phyloP scores from a whole-genome alignment of 2,797 vertebrate species.

The Acrocephalus scirpaceus region DNA sequence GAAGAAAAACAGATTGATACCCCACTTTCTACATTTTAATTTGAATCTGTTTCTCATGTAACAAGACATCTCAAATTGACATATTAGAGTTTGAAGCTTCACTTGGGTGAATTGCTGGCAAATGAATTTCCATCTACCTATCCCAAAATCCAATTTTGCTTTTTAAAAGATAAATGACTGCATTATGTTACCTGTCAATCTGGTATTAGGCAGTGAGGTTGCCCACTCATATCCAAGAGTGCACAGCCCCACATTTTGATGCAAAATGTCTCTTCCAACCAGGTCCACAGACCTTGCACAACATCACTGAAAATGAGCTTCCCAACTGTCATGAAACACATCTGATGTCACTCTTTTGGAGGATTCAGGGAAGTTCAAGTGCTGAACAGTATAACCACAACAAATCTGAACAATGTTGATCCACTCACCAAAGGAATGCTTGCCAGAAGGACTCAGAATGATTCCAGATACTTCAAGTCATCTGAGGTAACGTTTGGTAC shows the following conservation, averaged over 20 bases:
- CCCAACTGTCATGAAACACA: neutral
- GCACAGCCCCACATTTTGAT: neutral
- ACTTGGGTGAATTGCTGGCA: neutral
- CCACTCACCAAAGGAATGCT: neutral
- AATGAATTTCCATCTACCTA: neutral
- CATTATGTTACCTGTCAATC: neutral
- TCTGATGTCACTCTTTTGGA: neutral
- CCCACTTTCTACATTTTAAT: neutral
- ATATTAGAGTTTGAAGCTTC: neutral
- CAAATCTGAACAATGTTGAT: neutral
- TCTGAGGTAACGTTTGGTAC: neutral
- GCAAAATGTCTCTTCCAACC: neutral
- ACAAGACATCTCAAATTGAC: neutral
- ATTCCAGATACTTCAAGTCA: conserved; percentile 36
- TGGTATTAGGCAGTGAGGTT: neutral
- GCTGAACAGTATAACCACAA: neutral
- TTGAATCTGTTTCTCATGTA: neutral
- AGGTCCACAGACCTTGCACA: neutral
- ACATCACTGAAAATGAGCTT: neutral
- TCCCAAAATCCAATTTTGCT: neutral
- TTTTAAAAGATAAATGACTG: neutral
- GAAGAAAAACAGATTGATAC: neutral
- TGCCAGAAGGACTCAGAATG: neutral
- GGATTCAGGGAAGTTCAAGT: neutral
- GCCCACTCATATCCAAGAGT: neutral